Conservation (phyloP, 2,888 invertebrate genomes). For the Eupsilia transversa region DNA sequence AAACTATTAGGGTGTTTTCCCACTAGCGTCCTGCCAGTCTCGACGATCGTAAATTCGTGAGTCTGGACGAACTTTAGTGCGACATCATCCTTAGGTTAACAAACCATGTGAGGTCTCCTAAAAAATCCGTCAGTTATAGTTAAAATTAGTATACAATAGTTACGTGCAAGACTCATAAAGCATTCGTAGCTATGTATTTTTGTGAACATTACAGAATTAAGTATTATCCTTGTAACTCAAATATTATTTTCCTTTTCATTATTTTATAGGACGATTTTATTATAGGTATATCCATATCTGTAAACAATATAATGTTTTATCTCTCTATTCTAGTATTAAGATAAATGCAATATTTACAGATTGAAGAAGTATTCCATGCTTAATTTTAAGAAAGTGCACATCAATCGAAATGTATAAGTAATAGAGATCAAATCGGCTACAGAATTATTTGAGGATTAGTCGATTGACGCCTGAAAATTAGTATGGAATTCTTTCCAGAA, state of each 20-base stretch:
- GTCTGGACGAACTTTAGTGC: conserved; percentile 17
- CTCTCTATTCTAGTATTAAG: conserved; percentile 70
- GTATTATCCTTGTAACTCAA: conserved; percentile 72
- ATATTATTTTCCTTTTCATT: conserved; percentile 68
- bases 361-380: conserved; percentile 57
- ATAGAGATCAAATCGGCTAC: conserved; percentile 14
- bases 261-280: conserved; percentile 66
- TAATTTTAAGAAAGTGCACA: conserved; percentile 26
- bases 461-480: conserved; percentile 20
- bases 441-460: conserved; percentile 1
- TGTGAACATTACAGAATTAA: conserved; percentile 66
- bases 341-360: conserved; percentile 65
- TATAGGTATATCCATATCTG: conserved; percentile 67
- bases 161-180: conserved; percentile 45
- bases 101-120: conserved; percentile 22
- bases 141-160: conserved; percentile 27
- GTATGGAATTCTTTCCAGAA: conserved; percentile 52
- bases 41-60: not conserved
- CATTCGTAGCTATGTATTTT: conserved; percentile 58
- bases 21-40: not conserved
- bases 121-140: conserved; percentile 40
- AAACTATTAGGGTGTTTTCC: conserved; percentile 21
- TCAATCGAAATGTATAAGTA: conserved; percentile 8
- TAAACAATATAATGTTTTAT: conserved; percentile 66
- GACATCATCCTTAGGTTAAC: conserved; percentile 22